Evolutionary conservation across 2,888 invertebrate genomes (phyloP).

Genomic region (Heteropelma amictum): DNA sequence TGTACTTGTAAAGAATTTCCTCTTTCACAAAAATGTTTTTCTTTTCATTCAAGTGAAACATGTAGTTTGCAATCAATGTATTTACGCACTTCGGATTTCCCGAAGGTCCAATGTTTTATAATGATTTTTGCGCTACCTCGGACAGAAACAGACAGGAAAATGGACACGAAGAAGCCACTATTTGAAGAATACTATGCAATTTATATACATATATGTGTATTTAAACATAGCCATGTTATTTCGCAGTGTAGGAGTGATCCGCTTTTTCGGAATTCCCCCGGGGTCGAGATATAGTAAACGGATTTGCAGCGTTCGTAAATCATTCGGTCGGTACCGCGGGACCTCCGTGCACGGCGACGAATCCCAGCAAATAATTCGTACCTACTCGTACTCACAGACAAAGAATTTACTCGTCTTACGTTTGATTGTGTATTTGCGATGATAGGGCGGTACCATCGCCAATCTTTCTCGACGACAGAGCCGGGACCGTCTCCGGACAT

Average conservation of each 20-base stretch:
- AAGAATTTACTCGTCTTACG: constrained; percentile 20
- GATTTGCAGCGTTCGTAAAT: constrained; percentile 41
- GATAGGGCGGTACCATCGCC: constrained; percentile 21
- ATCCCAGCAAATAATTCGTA: constrained; percentile 47
- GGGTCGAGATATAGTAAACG: constrained; percentile 9
- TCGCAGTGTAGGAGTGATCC: background rate
- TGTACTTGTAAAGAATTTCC: no score
- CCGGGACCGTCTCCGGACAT: constrained; percentile 34
- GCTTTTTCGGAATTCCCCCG: constrained; percentile 25
- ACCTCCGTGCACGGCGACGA: constrained; percentile 25
- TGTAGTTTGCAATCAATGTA: no score
- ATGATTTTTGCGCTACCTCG: no score
- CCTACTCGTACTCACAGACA: constrained; percentile 32
- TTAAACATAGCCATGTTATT: no score
- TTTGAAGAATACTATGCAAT: no score
- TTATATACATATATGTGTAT: no score
- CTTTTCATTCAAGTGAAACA: no score
- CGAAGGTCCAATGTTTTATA: no score
- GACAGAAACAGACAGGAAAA: no score
- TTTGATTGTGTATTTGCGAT: background rate
- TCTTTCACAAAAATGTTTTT: no score
- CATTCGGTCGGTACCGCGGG: constrained; percentile 37
- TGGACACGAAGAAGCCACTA: no score
- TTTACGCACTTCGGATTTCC: no score
- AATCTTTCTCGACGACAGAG: constrained; percentile 24